These are phyloP conservation scores for Brachirus orientalis DNA, from an alignment of 2,113 vertebrate genomes.

Conservation along the genomic window DNA sequence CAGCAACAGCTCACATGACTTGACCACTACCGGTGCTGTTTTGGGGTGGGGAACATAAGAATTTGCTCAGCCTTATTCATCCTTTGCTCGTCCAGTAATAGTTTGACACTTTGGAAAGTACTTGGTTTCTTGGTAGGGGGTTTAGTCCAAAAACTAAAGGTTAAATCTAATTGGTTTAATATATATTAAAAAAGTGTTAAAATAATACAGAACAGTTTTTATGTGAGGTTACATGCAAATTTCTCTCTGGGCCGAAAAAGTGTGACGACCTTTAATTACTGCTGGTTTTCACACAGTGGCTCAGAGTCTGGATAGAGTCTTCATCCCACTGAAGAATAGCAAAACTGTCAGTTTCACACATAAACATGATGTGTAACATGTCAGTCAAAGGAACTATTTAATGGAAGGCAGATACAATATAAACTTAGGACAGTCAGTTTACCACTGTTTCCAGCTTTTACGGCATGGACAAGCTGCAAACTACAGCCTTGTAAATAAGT, in stretches of 20 bases:
- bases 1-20: conserved; percentile 8
- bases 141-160: no score
- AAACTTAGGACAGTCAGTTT: neutral
- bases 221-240: neutral
- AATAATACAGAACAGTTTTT: neutral
- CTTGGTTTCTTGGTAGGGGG: no score
- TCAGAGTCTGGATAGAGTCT: neutral
- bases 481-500: neutral
- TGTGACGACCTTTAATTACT: neutral
- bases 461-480: neutral
- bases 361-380: neutral
- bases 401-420: neutral
- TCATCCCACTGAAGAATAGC: no score
- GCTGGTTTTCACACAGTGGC: neutral
- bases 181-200: no score
- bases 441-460: neutral
- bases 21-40: conserved; percentile 23
- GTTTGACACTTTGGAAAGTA: conserved; percentile 17
- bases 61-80: no score
- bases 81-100: no score
- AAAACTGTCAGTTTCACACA: no score
- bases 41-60: neutral
- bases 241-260: neutral
- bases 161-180: neutral
- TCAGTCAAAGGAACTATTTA: neutral